Evolutionary conservation across 2,113 vertebrate genomes (phyloP).

Genomic region (Hippoglossus stenolepis): DNA sequence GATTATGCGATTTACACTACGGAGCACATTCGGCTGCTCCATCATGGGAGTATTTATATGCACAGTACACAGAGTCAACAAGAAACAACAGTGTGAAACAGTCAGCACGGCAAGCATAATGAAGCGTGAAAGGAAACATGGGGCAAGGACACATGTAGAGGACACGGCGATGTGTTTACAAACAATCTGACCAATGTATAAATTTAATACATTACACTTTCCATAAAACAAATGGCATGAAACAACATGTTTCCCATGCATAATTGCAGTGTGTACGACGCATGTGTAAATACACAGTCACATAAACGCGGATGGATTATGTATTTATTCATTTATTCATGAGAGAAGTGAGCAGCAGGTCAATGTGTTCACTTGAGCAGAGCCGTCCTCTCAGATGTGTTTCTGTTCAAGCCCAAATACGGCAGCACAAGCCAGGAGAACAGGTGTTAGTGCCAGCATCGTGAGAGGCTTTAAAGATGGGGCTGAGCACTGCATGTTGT

Average conservation of each 20-base stretch:
- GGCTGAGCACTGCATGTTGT: neutral
- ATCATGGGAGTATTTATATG: constrained; percentile 36
- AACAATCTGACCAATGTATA: neutral
- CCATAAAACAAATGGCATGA: constrained; percentile 19
- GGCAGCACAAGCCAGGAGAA: constrained; percentile 13
- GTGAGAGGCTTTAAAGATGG: constrained; percentile 3
- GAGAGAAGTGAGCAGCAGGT: constrained; percentile 42
- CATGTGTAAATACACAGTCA: constrained; percentile 14
- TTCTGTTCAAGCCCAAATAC: neutral
- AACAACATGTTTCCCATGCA: neutral
- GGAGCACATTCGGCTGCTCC: constrained; percentile 25
- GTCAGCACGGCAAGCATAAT: neutral
- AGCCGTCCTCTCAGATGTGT: constrained; percentile 45
- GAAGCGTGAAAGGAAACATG: constrained; percentile 13
- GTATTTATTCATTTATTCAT: constrained; percentile 58
- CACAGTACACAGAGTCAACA: constrained; percentile 16
- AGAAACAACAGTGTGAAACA: neutral
- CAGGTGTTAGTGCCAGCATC: constrained; percentile 16
- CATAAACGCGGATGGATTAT: constrained; percentile 36
- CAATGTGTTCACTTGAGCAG: constrained; percentile 45
- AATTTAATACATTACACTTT: constrained; percentile 14
- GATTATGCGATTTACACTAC: constrained; percentile 25
- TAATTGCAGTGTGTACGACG: constrained; percentile 20
- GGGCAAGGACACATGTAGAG: constrained; percentile 33
- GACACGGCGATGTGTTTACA: constrained; percentile 14